phyloP scores from a whole-genome alignment of 1,140 invertebrate genomes.

The Temnothorax nylanderi region DNA sequence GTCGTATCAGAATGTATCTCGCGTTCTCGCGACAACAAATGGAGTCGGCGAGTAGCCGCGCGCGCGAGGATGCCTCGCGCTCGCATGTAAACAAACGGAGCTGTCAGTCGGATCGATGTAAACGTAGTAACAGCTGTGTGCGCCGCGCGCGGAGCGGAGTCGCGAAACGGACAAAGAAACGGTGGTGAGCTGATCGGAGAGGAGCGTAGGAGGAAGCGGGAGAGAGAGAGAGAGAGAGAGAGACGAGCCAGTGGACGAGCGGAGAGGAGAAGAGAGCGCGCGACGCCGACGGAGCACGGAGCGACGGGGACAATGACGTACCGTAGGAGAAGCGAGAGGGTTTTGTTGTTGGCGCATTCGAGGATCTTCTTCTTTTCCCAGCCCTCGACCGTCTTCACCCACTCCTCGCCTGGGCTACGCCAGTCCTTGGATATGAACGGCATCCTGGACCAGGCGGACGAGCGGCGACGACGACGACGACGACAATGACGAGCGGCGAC shows the following conservation, averaged over 20 bases:
- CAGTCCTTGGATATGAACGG: conserved; percentile 98
- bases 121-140: conserved; percentile 83
- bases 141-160: not conserved
- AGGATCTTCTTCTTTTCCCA: conserved; percentile 98
- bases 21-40: not conserved
- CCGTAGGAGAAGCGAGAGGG: conserved; percentile 83
- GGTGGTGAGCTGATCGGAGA: not conserved
- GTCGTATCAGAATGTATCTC: not conserved
- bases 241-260: no score
- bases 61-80: conserved; percentile 4
- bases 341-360: conserved; percentile 89
- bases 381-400: conserved; percentile 98
- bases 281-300: no score
- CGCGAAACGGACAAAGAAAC: conserved; percentile 56
- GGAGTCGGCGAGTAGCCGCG: not conserved
- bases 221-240: not conserved
- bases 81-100: conserved; percentile 63
- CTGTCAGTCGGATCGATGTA: conserved; percentile 78
- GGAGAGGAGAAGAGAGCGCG: no score
- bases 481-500: not conserved
- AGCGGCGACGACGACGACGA: not conserved
- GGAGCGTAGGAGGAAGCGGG: not conserved
- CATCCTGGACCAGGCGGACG: conserved; percentile 87
- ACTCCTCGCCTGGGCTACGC: conserved; percentile 98
- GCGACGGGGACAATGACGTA: conserved; percentile 65